These are phyloP conservation scores for Hiodon alosoides DNA, from an alignment of 2,113 vertebrate genomes.

Conservation along the genomic window DNA sequence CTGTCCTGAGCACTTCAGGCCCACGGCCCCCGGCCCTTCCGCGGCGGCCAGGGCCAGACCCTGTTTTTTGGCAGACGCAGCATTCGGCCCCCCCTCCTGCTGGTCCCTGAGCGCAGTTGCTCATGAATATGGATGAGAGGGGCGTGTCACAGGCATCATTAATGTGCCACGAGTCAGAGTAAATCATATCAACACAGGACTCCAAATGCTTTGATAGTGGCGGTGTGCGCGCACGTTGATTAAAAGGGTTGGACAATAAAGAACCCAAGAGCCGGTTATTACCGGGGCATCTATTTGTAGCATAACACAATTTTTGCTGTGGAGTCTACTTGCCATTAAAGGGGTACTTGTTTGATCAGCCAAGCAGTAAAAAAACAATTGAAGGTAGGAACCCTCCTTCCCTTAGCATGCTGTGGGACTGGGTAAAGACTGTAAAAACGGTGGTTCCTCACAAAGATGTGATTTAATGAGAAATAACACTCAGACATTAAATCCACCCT, in stretches of 20 bases:
- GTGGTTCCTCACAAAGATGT: no score
- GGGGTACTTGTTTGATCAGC: no score
- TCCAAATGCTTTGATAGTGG: conserved; percentile 55
- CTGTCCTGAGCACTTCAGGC: no score
- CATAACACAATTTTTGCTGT: background rate
- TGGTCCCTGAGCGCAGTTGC: conserved; percentile 65
- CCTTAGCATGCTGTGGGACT: no score
- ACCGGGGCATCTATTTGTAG: conserved; percentile 1
- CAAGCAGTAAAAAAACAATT: no score
- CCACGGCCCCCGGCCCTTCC: conserved; percentile 16
- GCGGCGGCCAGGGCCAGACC: conserved; percentile 44
- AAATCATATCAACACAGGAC: conserved; percentile 66
- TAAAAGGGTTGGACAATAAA: no score
- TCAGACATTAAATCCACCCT: background rate
- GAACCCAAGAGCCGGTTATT: no score
- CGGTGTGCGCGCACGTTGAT: background rate
- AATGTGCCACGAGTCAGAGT: conserved; percentile 63
- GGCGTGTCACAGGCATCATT: conserved; percentile 61
- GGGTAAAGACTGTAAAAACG: no score
- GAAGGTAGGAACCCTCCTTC: no score
- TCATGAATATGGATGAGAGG: conserved; percentile 71
- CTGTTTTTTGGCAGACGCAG: conserved; percentile 52
- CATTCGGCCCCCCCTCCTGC: conserved; percentile 26
- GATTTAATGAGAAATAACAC: background rate
- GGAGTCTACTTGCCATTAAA: no score